These are phyloP conservation scores for Yponomeuta sedellus DNA, from an alignment of 2,888 invertebrate species.

Conservation along the genomic window DNA sequence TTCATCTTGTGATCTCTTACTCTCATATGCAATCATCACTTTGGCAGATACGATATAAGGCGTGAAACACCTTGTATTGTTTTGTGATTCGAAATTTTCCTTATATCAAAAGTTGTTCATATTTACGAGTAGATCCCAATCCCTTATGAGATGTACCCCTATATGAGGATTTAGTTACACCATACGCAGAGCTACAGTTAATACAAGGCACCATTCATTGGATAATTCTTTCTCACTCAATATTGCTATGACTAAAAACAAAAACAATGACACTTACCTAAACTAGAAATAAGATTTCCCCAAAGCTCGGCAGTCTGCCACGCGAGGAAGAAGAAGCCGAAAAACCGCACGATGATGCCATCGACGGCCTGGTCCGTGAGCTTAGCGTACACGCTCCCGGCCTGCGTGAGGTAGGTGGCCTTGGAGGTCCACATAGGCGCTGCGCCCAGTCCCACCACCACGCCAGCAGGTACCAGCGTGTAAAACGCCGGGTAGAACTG, in stretches of 20 bases:
- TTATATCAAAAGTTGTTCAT: too few relatives aligned
- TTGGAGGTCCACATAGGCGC: constrained; percentile 99
- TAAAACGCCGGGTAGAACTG: constrained; percentile 96
- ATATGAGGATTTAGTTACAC: too few relatives aligned
- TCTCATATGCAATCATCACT: background rate
- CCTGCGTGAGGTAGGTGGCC: constrained; percentile 96
- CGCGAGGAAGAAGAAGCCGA: constrained; percentile 98
- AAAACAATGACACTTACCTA: constrained; percentile 81
- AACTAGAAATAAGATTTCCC: constrained; percentile 97
- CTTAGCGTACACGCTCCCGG: constrained; percentile 88
- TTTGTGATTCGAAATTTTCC: too few relatives aligned
- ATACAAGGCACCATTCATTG: too few relatives aligned
- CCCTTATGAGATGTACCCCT: too few relatives aligned
- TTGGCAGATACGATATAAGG: too few relatives aligned
- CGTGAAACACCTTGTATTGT: too few relatives aligned
- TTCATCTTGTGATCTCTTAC: background rate
- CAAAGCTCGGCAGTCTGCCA: constrained; percentile 98
- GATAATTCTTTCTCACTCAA: constrained; percentile 34
- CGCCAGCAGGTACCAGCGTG: constrained; percentile 94
- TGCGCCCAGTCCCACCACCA: constrained; percentile 95
- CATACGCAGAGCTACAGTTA: too few relatives aligned
- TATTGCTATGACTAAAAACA: too few relatives aligned
- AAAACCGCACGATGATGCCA: constrained; percentile 96
- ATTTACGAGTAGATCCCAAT: too few relatives aligned
- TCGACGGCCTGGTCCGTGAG: constrained; percentile 91